Evolutionary conservation across 1,140 invertebrate species (phyloP).

Genomic region (Formica selysi): DNA sequence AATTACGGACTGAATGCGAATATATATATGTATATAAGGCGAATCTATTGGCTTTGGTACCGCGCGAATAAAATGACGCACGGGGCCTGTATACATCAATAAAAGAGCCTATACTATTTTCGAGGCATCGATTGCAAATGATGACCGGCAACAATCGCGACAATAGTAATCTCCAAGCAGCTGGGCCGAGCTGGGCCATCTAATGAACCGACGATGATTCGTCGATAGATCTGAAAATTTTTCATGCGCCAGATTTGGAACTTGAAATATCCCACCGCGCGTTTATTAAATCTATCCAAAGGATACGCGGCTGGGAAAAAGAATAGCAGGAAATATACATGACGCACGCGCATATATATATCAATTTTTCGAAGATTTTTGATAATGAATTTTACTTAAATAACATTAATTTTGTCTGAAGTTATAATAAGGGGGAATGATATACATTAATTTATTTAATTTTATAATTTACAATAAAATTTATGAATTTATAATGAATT

Average conservation of each 20-base stretch:
- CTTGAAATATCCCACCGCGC: constrained; percentile 48
- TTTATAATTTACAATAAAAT: neutral
- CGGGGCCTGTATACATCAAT: constrained; percentile 20
- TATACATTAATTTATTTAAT: constrained; percentile 25
- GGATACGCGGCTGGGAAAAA: constrained; percentile 21
- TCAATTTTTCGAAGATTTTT: too few species aligned
- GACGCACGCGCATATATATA: neutral
- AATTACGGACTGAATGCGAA: constrained; percentile 56
- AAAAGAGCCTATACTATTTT: constrained; percentile 68
- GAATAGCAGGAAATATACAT: constrained; percentile 18
- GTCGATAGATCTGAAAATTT: constrained; percentile 54
- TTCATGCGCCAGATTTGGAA: constrained; percentile 47
- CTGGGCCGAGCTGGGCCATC: constrained; percentile 67
- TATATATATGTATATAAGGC: neutral
- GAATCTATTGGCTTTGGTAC: constrained; percentile 39
- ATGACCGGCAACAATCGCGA: constrained; percentile 75
- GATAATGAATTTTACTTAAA: constrained; percentile 24
- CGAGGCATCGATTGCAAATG: constrained; percentile 74
- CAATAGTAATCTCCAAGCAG: constrained; percentile 71
- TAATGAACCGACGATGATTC: constrained; percentile 75
- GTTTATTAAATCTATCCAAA: constrained; percentile 53
- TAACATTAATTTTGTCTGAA: neutral
- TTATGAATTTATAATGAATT: neutral
- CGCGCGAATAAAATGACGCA: constrained; percentile 64
- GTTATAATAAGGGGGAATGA: neutral